Conservation (phyloP, 2,888 invertebrate genomes). For the Ectemnius cavifrons region DNA sequence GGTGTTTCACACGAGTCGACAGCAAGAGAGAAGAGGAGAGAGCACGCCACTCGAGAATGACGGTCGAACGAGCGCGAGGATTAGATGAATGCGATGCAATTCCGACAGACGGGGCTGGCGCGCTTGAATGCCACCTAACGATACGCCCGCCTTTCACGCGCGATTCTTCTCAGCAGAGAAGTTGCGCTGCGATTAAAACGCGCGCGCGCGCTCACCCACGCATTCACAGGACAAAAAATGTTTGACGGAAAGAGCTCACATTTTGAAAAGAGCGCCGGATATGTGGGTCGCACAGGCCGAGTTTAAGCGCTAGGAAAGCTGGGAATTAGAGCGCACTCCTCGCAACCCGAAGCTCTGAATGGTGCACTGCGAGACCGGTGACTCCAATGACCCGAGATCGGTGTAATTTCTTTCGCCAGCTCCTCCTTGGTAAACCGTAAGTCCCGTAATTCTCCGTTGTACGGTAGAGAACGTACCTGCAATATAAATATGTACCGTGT, state of each 20-base stretch:
- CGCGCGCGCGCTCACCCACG: neutral
- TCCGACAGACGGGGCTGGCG: neutral
- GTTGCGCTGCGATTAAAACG: neutral
- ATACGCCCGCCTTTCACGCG: constrained; percentile 2
- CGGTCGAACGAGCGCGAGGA: constrained; percentile 1
- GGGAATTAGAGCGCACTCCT: too few species aligned
- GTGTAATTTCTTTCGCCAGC: too few species aligned
- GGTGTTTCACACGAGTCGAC: neutral
- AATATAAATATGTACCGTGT: too few species aligned
- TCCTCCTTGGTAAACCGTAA: too few species aligned
- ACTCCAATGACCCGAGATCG: too few species aligned
- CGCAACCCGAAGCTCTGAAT: too few species aligned
- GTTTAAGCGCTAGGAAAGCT: neutral
- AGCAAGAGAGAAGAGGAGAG: neutral
- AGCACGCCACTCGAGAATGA: neutral
- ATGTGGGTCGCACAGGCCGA: neutral
- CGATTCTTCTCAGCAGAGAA: neutral
- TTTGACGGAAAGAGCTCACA: neutral
- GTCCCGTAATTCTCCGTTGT: too few species aligned
- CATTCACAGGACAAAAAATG: neutral
- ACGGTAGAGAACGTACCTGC: too few species aligned
- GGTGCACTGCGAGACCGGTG: too few species aligned
- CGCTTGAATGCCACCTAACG: constrained; percentile 7
- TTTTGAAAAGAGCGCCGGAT: constrained; percentile 1
- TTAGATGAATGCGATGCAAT: constrained; percentile 9